Base-by-base conservation (phyloP, 1,140 invertebrate genomes). In the Lordiphosa mommai region DNA sequence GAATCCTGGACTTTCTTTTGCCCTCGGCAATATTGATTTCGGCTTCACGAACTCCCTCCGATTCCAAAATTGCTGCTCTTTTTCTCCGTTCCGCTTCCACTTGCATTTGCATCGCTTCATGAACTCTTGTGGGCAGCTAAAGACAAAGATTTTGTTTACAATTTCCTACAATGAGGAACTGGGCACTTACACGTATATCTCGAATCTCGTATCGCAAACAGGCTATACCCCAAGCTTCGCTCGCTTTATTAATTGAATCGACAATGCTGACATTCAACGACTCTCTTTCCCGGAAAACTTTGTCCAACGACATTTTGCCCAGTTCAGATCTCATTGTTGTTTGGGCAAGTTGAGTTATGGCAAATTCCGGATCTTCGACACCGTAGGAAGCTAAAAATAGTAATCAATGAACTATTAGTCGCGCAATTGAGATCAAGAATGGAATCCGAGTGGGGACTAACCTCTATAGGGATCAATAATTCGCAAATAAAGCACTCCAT, bases 81-180 rank as follows among this genome's bases (percentile, higher is more conserved):
- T 99, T 99, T 86, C 95, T 95, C 44, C 99, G 90, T 89, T 99
- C 98, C 0, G 98, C 98, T 91, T 99, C 98, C 0, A 99, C 97
- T 91, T 99, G 98, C 97, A 99, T 99, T 90, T 99, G 98, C 98
- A 99, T 99, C 3, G 98, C 98, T 91, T 99, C 98, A 86, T 99
- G 97, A 3, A 99, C 96, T 89, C 97, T 93, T 1, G 91, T 89
- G 5, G 99, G 99, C 67, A 99, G 90, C 71, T 87, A 16, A 33
- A 23, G 13, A n/a, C 10, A 6, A 7, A 16, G 7, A 14, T 16
- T 47, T 12, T 16, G 0, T 10, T n/a, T 16, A 1, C 13, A 6
- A 2, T 3, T 10, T 2, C 8, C 10, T 8, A 12, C 12, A 8
- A 5, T 40, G 3, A 27, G n/a, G 3, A 37, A 34, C 38, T 48